These are phyloP conservation scores for Cyclina sinensis DNA, from an alignment of 1,140 invertebrate genomes.

Conservation along the genomic window DNA sequence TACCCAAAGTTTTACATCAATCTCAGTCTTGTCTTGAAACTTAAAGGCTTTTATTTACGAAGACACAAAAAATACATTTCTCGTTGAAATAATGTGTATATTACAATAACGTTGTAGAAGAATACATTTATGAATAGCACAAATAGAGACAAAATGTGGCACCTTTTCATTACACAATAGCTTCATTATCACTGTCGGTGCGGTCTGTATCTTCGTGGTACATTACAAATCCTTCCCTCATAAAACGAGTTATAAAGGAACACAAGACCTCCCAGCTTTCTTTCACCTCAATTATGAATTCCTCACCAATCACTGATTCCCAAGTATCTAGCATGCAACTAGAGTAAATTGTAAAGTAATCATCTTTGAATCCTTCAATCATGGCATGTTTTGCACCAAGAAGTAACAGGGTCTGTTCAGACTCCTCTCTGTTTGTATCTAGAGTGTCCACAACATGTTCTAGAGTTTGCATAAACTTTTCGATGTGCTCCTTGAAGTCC, in stretches of 20 bases:
- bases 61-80: too few relatives aligned
- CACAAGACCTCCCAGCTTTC: constrained; percentile 75
- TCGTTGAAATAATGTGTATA: too few relatives aligned
- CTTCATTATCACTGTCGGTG: constrained; percentile 18
- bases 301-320: constrained; percentile 76
- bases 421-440: constrained; percentile 61
- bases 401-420: constrained; percentile 69
- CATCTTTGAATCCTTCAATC: constrained; percentile 73
- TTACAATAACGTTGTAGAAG: too few relatives aligned
- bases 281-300: constrained; percentile 76
- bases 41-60: too few relatives aligned
- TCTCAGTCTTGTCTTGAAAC: too few relatives aligned
- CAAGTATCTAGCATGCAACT: constrained; percentile 77
- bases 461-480: constrained; percentile 75
- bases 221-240: constrained; percentile 74
- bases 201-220: constrained; percentile 39
- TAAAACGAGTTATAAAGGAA: constrained; percentile 68
- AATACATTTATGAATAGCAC: too few relatives aligned
- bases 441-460: constrained; percentile 73
- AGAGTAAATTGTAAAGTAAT: constrained; percentile 75
- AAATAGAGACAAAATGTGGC: too few relatives aligned
- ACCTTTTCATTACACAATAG: neutral
- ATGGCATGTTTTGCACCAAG: constrained; percentile 77
- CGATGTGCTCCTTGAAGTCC: constrained; percentile 70
- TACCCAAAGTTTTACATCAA: too few relatives aligned